Percentiles rank a stretch among this genome's conserved stretches.
phyloP scores from a whole-genome alignment of 2,888 invertebrate genomes.

The Brachyptera putata region DNA sequence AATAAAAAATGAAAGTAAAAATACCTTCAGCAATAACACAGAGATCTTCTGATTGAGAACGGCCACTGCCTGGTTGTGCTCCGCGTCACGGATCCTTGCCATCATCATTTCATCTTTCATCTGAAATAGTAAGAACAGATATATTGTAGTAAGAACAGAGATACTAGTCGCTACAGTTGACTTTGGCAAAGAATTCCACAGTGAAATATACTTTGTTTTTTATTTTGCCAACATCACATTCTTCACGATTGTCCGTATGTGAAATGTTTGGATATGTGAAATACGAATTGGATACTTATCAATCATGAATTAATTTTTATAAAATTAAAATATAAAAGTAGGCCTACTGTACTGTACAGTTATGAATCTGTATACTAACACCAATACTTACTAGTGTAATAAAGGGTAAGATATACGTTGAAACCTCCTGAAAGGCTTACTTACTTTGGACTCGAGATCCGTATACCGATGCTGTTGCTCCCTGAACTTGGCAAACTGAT shows the following conservation, averaged over 20 bases:
- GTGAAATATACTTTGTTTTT: background rate
- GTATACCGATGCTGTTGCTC: constrained; percentile 76
- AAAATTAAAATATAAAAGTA: too few relatives aligned
- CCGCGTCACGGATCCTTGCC: constrained; percentile 89
- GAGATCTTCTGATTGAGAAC: constrained; percentile 92
- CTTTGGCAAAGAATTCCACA: background rate
- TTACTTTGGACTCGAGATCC: constrained; percentile 54
- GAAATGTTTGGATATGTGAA: too few relatives aligned
- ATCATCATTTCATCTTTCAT: constrained; percentile 90
- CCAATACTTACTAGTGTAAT: too few relatives aligned
- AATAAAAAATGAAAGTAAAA: too few relatives aligned
- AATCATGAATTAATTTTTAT: too few relatives aligned
- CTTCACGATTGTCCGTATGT: too few relatives aligned
- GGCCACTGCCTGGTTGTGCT: constrained; percentile 89
- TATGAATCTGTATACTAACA: too few relatives aligned
- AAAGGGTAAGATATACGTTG: too few relatives aligned
- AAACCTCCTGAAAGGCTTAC: too few relatives aligned
- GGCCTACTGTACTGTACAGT: too few relatives aligned
- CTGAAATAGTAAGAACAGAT: constrained; percentile 40
- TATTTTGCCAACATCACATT: background rate
- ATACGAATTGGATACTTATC: too few relatives aligned
- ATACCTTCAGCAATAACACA: constrained; percentile 83
- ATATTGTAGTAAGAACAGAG: background rate
- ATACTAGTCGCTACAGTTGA: background rate
- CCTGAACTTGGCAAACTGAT: constrained; percentile 69